Base-by-base conservation (phyloP, 2,113 vertebrate genomes). In the Salvator merianae region DNA sequence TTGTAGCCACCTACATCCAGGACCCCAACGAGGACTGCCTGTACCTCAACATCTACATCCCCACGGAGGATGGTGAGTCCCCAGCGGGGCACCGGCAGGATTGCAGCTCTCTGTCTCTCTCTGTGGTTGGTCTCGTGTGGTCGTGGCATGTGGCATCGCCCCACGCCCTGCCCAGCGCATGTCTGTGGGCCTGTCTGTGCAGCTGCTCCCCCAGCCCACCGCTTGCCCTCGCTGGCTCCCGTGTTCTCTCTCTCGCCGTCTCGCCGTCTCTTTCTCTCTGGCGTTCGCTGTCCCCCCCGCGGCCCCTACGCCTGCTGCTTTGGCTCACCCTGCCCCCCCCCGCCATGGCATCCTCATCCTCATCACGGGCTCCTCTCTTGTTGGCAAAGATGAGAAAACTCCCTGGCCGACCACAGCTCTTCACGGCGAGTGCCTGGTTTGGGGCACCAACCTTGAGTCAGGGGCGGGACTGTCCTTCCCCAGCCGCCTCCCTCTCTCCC, bases 41-140 rank as follows among this genome's bases (percentile, higher is more conserved):
- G 90, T 99, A 98, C 93, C 97, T 99, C 94, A 99, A 99, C 94
- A 98, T 99, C 96, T 99, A 99, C 95, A 99, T 99, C 92, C 99
- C 99, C 83, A 99, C 99, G 0, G 99, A 99, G 97, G 99, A 99
- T 98, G 99, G 99, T 99, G 98, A 99, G 99, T 97, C 95, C 93
- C 96, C 94, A 73, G 93, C 84, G 63, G 90, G 90, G 90, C 89
- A 85, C 85, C 88, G 0, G 0, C 73, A 88, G 89, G 87, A 89
- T 87, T 18, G 87, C 10, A 50, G 80, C 63, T 77, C 86, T 82
- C 84, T 85, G 87, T 88, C 93, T 91, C 93, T 91, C 94, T 95
- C 86, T 66, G 88, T 90, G 80, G 87, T 89, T 90, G 90, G 87
- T 92, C 87, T 93, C 90, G 91, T 94, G 96, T 96, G 96, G 96